Evolutionary conservation across 2,888 invertebrate species (phyloP).

Genomic region (Mechanitis messenoides): DNA sequence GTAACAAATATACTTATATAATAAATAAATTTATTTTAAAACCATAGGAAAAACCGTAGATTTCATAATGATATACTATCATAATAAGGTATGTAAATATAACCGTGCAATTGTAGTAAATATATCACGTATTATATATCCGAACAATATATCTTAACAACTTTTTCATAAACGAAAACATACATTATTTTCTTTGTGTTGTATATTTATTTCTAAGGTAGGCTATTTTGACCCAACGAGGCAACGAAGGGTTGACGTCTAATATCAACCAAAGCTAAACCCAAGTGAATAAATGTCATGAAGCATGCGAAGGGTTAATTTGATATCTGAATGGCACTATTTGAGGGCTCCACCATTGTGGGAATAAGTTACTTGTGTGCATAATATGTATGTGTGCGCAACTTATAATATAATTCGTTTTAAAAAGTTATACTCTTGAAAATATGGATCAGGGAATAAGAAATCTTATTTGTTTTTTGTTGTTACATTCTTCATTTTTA

Average conservation of each 20-base stretch:
- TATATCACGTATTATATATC: too few relatives aligned
- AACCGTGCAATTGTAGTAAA: too few relatives aligned
- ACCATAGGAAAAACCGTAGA: too few relatives aligned
- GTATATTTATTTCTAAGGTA: neutral
- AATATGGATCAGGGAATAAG: too few relatives aligned
- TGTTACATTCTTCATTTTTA: too few relatives aligned
- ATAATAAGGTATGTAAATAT: too few relatives aligned
- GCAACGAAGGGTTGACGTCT: conserved; percentile 7
- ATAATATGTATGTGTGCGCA: neutral
- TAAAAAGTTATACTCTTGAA: too few relatives aligned
- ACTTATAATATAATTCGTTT: neutral
- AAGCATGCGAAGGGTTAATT: conserved; percentile 8
- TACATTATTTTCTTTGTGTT: neutral
- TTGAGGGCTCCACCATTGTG: neutral
- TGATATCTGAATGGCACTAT: conserved; percentile 5
- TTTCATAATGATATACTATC: too few relatives aligned
- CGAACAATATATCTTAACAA: too few relatives aligned
- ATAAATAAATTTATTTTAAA: too few relatives aligned
- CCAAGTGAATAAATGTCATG: conserved; percentile 8
- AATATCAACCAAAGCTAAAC: conserved; percentile 8
- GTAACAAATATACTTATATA: too few relatives aligned
- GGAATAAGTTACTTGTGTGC: neutral
- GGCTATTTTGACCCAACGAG: conserved; percentile 2
- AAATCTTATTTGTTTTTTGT: too few relatives aligned
- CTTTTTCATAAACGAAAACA: neutral